Evolutionary conservation across 2,113 vertebrate species (phyloP), one percentile per base, ranked within the genome.

Genomic region (Vidua macroura): DNA sequence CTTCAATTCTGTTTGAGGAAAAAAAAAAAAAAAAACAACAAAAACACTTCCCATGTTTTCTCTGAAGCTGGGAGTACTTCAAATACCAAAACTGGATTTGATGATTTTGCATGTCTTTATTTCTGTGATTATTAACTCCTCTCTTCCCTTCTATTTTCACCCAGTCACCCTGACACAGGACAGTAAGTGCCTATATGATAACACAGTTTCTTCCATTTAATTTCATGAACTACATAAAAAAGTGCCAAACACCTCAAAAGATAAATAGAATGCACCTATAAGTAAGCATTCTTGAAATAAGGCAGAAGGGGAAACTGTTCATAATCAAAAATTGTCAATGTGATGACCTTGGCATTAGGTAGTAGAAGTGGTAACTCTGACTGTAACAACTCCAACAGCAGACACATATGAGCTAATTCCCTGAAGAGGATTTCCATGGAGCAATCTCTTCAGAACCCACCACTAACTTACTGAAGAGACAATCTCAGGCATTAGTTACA

Each of bases 31-130:
- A n/a, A 43, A 33, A 35, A 3, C 14, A 78, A 69, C 10, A 46
- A 59, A 76, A 67, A 19, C 15, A 75, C 43, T 76, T 73, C 75
- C 77, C 19, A 51, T 58, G 72, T 74, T 86, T 96, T 84, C 84
- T 97, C 66, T 93, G 80, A 92, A 94, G 77, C 48, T 56, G 51
- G 51, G 52, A 74, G 23, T 48, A 87, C 62, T 95, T 91, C 62
- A 94, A 51, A 92, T 78, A 75, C 62, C 81, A 79, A 76, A 91
- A 44, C 25, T 30, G 31, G 41, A 78, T 25, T 82, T 53, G 51
- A 83, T 92, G 23, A 82, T 48, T 82, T 93, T 70, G 63, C 74
- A n/a, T 43, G 13, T 68, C 87, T 79, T 84, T 88, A 86, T 79
- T 82, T 93, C 69, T 63, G 67, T 77, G 41, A 83, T 51, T 79